These are phyloP conservation scores for Noctua janthina DNA, from an alignment of 2,888 invertebrate species.

Conservation along the genomic window DNA sequence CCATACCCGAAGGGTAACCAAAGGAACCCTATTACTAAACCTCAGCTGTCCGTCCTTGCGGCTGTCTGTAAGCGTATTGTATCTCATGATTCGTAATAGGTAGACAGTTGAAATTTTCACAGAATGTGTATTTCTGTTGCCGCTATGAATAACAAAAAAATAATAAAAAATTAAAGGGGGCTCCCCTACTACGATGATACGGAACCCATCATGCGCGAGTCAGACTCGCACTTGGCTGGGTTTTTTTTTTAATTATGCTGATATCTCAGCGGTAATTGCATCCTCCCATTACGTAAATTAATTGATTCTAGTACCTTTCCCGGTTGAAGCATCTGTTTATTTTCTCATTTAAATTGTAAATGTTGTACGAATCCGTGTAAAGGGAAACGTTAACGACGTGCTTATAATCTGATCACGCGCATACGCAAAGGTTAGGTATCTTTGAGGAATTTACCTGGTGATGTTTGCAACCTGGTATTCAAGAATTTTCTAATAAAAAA, in stretches of 20 bases:
- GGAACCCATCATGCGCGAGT: too few relatives aligned
- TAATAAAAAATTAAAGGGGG: too few relatives aligned
- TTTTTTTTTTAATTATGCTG: conserved; percentile 16
- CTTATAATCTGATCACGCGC: conserved; percentile 29
- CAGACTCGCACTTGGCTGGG: too few relatives aligned
- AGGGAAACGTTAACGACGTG: conserved; percentile 22
- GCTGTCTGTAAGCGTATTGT: too few relatives aligned
- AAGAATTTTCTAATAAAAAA: neutral
- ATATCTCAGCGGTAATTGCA: conserved; percentile 29
- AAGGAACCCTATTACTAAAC: too few relatives aligned
- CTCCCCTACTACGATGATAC: too few relatives aligned
- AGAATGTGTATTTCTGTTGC: too few relatives aligned
- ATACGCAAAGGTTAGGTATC: conserved; percentile 9
- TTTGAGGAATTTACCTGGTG: neutral
- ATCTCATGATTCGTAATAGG: too few relatives aligned
- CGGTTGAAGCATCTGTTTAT: conserved; percentile 19
- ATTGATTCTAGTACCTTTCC: conserved; percentile 26
- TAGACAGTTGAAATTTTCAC: too few relatives aligned
- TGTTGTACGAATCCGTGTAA: conserved; percentile 23
- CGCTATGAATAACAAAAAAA: too few relatives aligned
- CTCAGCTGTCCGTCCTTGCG: too few relatives aligned
- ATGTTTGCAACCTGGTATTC: neutral
- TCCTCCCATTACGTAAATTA: conserved; percentile 40
- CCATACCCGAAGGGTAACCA: too few relatives aligned
- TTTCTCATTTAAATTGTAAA: conserved; percentile 46